These are phyloP conservation scores for Drosophila bifasciata DNA, from an alignment of 1,140 invertebrate species.

Conservation along the genomic window DNA sequence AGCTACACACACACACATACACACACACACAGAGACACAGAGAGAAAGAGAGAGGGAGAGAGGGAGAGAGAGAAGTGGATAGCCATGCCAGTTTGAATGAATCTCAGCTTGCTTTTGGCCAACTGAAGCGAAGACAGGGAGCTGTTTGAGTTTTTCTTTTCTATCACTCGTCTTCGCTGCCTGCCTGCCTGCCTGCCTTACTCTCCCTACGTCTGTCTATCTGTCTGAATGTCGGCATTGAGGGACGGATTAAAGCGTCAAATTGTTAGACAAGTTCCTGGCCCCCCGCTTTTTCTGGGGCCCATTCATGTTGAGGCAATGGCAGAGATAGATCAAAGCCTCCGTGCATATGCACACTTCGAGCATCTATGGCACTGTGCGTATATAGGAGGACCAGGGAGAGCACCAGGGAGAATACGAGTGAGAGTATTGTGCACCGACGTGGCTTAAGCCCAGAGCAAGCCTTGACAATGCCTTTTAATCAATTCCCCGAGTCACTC, in stretches of 20 bases:
- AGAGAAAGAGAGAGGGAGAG: too few relatives aligned
- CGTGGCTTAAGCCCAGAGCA: slow-evolving; percentile 51
- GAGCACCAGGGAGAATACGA: slow-evolving; percentile 7
- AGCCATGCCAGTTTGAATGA: slow-evolving; percentile 36
- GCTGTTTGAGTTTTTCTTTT: slow-evolving; percentile 32
- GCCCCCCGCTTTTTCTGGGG: slow-evolving; percentile 11
- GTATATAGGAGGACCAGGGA: slow-evolving; percentile 4
- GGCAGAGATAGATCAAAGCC: slow-evolving; percentile 66
- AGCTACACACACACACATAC: slow-evolving; percentile 1
- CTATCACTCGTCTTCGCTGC: too few relatives aligned
- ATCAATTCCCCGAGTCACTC: slow-evolving; percentile 71
- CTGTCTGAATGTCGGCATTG: slow-evolving; percentile 16
- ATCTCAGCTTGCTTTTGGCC: slow-evolving; percentile 56
- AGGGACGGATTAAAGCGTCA: slow-evolving; percentile 72
- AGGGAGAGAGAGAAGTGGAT: slow-evolving; percentile 2
- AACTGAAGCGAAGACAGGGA: slow-evolving; percentile 52
- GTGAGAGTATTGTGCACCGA: slow-evolving; percentile 42
- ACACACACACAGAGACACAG: slow-evolving; percentile 4
- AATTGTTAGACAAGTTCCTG: slow-evolving; percentile 64
- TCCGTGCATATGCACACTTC: slow-evolving; percentile 25
- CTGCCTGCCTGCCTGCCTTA: too few relatives aligned
- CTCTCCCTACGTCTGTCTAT: too few relatives aligned
- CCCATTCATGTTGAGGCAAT: slow-evolving; percentile 6
- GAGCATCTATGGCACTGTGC: slow-evolving; percentile 1
- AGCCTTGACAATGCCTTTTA: slow-evolving; percentile 70